Evolutionary conservation across 2,797 vertebrate genomes (phyloP), one percentile per base, ranked within the genome.

Genomic region (Sebastes trivittatus): DNA sequence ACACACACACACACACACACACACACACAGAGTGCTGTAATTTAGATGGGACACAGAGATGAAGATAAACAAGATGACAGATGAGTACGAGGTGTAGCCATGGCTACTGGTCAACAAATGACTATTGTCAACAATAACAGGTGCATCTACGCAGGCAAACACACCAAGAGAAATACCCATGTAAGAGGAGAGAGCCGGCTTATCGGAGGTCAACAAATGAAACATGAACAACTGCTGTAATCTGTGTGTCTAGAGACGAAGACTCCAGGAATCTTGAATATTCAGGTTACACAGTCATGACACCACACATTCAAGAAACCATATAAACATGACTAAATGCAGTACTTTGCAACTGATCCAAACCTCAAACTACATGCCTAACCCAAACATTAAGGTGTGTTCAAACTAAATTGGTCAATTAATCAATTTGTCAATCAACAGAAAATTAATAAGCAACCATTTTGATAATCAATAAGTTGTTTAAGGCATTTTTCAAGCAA

Each of bases 91-190:
- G 58, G 34, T 60, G 58, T 65, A 54, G 20, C 61, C 42, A 22
- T 78, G 63, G 78, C 78, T 54, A 71, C 82, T 60, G 25, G 60
- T 75, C 63, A 78, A 84, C 77, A 76, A 78, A 61, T 78, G 79
- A 84, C 72, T 77, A 55, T 67, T 61, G 66, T 71, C 69, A 75
- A 74, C 72, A 82, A 42, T 30, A 81, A 29, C 76, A 49, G 69
- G 56, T 84, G 75, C 55, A 59, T 64, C 16, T 25, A 63, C 27
- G n/a, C 54, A 58, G 11, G 23, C 46, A 69, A 27, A 68, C 64
- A 74, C n/a, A 42, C 52, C 20, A 32, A 55, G 5, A 32, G 8
- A 67, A 66, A 67, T 20, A 49, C 5, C 16, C 69, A 22, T 38
- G 20, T 54, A 52, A 59, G 5, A 27, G 7, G 52, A 25, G 16